Evolutionary conservation across 2,888 invertebrate genomes (phyloP), one percentile per base, ranked within the genome.

Genomic region (Linyphia triangularis): DNA sequence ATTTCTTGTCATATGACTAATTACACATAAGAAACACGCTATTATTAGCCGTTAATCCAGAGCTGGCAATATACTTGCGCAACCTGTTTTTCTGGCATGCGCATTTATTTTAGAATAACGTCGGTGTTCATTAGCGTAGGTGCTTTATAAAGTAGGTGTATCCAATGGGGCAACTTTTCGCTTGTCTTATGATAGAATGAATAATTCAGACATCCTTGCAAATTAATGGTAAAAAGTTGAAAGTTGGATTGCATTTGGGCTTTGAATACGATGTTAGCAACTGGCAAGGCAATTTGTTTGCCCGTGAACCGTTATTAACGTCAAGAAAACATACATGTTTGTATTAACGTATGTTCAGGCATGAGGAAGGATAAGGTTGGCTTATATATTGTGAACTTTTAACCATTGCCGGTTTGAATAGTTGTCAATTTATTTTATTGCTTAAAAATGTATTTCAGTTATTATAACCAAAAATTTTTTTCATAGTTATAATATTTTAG

Each of bases 61-160:
- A 61, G 40, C n/a, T 73, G 19, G 73, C 73, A 51, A n/a, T 22
- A 40, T 61, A 33, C 33, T 73, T 73, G 59, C 59, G 73, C 63
- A 77, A 77, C 77, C 77, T 61, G 77, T 63, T 77, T 40, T 61
- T 61, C 77, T 77, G 77, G 77, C 63, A 61, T 26, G 63, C 37
- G 37, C 24, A 61, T 13, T 24, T 40, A 22, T 59, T 59, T 19
- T 26, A 30, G 51, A 72, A 26, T 69, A 69, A 40, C 13, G 69
- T 69, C 37, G 37, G 26, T 10, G 57, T 72, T 28, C 24, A 24
- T 28, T 22, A 9, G 77, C 77, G 77, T 77, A 77, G 77, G 77
- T 63, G 77, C 37, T 59, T 37, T 26, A 7, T 63, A 5, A 26
- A 40, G 77, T 77, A 63, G 77, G 77, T 77, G 77, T 24, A 37